A percentile compares a stretch with the other conserved stretches of the same genome.
Conservation (phyloP, 2,888 invertebrate species). For the Druceiella hillmani region DNA sequence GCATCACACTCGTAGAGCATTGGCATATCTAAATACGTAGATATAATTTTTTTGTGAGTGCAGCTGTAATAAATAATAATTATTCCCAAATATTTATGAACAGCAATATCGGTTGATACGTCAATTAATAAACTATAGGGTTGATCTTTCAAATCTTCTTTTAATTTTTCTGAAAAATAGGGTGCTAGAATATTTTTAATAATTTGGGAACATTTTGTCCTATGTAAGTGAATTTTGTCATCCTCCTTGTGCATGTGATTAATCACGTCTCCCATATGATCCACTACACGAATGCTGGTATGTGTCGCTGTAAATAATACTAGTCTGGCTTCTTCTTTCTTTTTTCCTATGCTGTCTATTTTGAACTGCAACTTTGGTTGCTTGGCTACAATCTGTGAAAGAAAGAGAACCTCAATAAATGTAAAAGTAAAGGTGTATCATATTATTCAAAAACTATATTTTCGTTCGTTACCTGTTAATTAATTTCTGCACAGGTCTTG, state of each 20-base stretch:
- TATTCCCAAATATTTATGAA: constrained; percentile 12
- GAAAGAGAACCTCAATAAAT: constrained; percentile 6
- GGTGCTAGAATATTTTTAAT: constrained; percentile 13
- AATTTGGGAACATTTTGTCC: constrained; percentile 15
- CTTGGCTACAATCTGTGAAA: constrained; percentile 15
- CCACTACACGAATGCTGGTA: constrained; percentile 20
- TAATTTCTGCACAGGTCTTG: constrained; percentile 2
- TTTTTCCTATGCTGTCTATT: constrained; percentile 6
- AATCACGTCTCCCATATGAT: constrained; percentile 20
- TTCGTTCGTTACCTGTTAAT: background rate
- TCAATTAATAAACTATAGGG: constrained; percentile 11
- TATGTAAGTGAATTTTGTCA: constrained; percentile 11
- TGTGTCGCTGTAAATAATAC: constrained; percentile 17
- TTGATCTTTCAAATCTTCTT: constrained; percentile 10
- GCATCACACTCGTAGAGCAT: constrained; percentile 18
- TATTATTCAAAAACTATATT: background rate
- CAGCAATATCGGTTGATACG: constrained; percentile 13
- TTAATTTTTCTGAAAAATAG: constrained; percentile 12
- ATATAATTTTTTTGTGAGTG: constrained; percentile 19
- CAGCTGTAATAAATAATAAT: constrained; percentile 13
- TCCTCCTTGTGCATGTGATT: constrained; percentile 18
- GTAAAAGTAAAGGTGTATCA: background rate
- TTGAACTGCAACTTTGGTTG: constrained; percentile 15
- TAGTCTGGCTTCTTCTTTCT: constrained; percentile 17
- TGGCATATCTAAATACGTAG: constrained; percentile 21